A percentile compares a stretch with the other conserved stretches of the same genome.
phyloP scores from a whole-genome alignment of 2,113 vertebrate species.

The Lontra canadensis region DNA sequence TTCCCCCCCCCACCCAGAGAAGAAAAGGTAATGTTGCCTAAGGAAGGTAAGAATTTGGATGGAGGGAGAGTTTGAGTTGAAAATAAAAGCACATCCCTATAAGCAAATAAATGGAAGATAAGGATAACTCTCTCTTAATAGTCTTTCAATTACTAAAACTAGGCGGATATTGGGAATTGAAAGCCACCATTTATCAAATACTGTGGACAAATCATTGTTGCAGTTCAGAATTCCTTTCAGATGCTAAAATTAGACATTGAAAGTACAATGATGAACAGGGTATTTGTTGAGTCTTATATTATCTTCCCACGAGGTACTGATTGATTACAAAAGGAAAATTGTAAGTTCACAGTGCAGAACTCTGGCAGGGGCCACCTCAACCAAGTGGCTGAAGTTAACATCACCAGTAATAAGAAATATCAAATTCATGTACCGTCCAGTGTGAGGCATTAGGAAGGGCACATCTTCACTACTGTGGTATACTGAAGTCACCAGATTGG shows the following conservation, averaged over 20 bases:
- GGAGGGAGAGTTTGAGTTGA: neutral
- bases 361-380: neutral
- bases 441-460: neutral
- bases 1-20: neutral
- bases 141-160: conserved; percentile 17
- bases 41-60: neutral
- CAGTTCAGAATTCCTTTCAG: neutral
- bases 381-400: neutral
- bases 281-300: neutral
- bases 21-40: neutral
- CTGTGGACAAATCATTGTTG: neutral
- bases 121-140: neutral
- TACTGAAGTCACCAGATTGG: neutral
- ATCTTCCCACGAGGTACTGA: neutral
- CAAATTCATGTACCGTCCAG: neutral
- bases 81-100: neutral
- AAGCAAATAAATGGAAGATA: neutral
- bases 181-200: neutral
- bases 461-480: neutral
- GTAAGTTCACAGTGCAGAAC: neutral
- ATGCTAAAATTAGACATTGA: neutral
- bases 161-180: neutral
- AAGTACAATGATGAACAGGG: neutral
- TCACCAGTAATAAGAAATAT: neutral
- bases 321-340: neutral